Base-by-base conservation (phyloP, 2,888 invertebrate genomes). In the Dorcus hopei region DNA sequence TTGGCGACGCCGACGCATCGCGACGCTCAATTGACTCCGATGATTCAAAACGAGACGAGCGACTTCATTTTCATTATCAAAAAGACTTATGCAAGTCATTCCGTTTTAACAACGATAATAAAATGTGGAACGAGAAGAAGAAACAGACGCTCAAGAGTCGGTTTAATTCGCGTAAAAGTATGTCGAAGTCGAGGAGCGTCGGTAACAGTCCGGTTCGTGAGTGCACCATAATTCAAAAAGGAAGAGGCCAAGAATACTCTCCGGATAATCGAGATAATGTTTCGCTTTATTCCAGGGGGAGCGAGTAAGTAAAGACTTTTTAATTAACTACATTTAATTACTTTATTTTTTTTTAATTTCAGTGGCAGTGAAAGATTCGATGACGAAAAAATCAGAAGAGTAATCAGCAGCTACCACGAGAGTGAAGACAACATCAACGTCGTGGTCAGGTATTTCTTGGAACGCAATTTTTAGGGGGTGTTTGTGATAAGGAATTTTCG, bases 361-460 rank as follows among this genome's bases (percentile, higher is more conserved):
- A 81, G 81, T 50, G 82, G 81, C 66, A 77, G 81, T 60, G 82
- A 82, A 62, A 73, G 78, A 48, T 68, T 81, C 49, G 76, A 80
- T 60, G 78, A 77, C 54, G 80, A 80, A 63, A 77, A 76, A 59
- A 68, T 74, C 11, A 71, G 70, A 65, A 75, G 80, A 65, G 79
- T 80, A 62, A 80, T 80, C 51, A 80, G 80, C 3, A 80, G 78
- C 51, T 79, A 77, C 66, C 82, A 82, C 66, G 78, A 83, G 38
- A 83, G 83, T 26, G 91, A 91, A 70, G 93, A 93, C 74, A 94
- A 92, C 72, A 93, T 94, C 70, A 93, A 93, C 76, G 95, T 95
- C 8, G 93, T 93, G 38, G 88, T 95, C 63, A 86, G 92, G 91
- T 91, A 11, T 9, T 45, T 38, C 16, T 43, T 16, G 11, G 16